Evolutionary conservation across 1,140 invertebrate species (phyloP), one percentile per base, ranked within the genome.

Genomic region (Drosophila baimaii): DNA sequence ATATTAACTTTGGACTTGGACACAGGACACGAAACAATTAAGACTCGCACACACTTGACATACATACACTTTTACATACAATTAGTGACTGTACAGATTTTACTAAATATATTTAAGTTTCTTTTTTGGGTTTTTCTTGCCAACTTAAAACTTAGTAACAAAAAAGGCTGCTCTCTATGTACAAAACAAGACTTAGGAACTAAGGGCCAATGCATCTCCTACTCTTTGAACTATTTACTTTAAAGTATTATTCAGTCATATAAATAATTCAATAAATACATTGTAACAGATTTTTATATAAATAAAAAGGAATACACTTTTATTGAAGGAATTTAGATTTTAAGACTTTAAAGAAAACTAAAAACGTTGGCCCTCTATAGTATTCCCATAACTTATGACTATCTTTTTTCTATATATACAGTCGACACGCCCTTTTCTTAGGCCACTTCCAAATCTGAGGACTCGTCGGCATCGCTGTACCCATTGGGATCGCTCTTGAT

Each of bases 371-470:
- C 66, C 33, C 69, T 37, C 13, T n/a, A 5, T 3, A 31, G 17
- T 17, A 49, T 19, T 37, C 25, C 19, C 49, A 49, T 29, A 39
- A 29, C 51, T 35, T 57, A 56, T 19, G 21, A 15, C 27, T 57
- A 57, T 21, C 41, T 19, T 35, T 35, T 21, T n/a, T 52, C 6
- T 44, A 21, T 71, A 71, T 71, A 9, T 71, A 71, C 69, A 71
- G 15, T 5, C 8, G 41, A 17, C 33, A 35, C 4, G 41, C 17
- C 7, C n/a, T 6, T 33, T 5, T 13, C 9, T 52, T 93, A 94
- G 75, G 93, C 93, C 39, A 94, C 93, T 81, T 94, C 93, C 57
- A 94, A 75, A 83, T 94, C 93, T 10, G 93, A 93, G 31, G 93
- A 93, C 75, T 93, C 93, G 23, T 94, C 93, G 10, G 91, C 91